Evolutionary conservation across 2,797 vertebrate genomes (phyloP).

Genomic region (Trematocara caparti): DNA sequence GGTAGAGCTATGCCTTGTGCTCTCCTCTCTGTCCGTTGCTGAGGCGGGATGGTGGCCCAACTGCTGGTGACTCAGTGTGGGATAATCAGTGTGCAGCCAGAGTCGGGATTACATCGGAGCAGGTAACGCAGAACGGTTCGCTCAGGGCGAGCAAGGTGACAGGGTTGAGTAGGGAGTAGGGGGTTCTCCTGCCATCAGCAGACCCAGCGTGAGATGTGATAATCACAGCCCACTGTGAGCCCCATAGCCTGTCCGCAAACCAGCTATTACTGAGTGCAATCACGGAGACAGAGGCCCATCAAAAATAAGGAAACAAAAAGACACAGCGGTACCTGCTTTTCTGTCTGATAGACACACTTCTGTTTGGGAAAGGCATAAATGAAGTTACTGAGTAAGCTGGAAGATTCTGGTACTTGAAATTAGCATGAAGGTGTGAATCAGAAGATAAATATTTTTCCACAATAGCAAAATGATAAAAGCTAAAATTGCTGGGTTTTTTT

Average conservation of each 20-base stretch:
- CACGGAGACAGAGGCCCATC: conserved; percentile 42
- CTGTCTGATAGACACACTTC: not conserved
- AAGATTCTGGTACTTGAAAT: not conserved
- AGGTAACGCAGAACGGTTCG: not conserved
- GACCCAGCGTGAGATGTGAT: conserved; percentile 38
- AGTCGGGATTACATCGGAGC: not conserved
- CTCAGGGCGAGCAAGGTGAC: conserved; percentile 33
- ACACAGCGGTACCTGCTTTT: conserved; percentile 1
- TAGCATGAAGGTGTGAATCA: not conserved
- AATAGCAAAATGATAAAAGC: not conserved
- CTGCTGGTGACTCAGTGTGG: conserved; percentile 18
- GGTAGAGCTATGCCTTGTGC: conserved; percentile 42
- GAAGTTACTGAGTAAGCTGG: not conserved
- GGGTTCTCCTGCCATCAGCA: conserved; percentile 44
- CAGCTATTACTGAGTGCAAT: conserved; percentile 60
- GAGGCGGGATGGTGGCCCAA: conserved; percentile 6
- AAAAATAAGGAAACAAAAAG: conserved; percentile 26
- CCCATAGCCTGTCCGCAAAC: conserved; percentile 34
- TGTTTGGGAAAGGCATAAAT: not conserved
- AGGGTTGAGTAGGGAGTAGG: not conserved
- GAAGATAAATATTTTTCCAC: not conserved
- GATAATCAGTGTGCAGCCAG: conserved; percentile 46
- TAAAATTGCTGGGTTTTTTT: not conserved
- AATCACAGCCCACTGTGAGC: conserved; percentile 50
- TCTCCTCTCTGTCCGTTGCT: not conserved